Evolutionary conservation across 2,888 invertebrate species (phyloP).

Genomic region (Pachymerium ferrugineum): DNA sequence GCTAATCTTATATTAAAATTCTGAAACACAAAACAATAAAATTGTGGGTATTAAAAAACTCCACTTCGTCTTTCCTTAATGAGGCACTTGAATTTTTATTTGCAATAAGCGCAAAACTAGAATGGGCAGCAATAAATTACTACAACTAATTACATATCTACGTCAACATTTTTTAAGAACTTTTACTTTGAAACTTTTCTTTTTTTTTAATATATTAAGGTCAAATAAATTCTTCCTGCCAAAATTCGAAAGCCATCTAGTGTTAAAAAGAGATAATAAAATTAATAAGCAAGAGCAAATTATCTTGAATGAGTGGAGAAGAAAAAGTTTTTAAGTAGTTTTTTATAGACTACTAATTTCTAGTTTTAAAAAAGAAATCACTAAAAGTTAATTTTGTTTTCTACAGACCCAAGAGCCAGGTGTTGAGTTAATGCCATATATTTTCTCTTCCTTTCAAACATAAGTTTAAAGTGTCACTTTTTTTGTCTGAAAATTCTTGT

Average conservation of each 20-base stretch:
- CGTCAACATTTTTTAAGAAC: not conserved
- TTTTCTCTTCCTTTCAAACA: not conserved
- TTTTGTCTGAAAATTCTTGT: not conserved
- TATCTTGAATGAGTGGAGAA: not conserved
- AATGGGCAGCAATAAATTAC: not conserved
- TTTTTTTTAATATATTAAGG: not conserved
- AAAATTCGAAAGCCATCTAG: not conserved
- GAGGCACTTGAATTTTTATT: not conserved
- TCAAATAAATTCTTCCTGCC: not conserved
- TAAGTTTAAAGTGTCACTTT: not conserved
- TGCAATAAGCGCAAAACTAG: too few species aligned
- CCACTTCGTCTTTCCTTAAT: not conserved
- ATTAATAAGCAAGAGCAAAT: not conserved
- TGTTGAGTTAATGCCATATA: not conserved
- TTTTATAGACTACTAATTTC: not conserved
- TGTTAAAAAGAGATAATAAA: not conserved
- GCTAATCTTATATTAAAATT: not conserved
- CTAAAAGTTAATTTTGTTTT: conserved; percentile 6
- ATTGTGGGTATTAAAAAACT: not conserved
- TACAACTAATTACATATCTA: not conserved
- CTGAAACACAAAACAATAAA: not conserved
- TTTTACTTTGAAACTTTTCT: not conserved
- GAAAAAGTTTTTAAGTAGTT: not conserved
- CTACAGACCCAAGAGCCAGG: not conserved
- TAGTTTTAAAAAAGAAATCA: not conserved